phyloP scores from a whole-genome alignment of 2,113 vertebrate species.

The Antechinus stuartii region DNA sequence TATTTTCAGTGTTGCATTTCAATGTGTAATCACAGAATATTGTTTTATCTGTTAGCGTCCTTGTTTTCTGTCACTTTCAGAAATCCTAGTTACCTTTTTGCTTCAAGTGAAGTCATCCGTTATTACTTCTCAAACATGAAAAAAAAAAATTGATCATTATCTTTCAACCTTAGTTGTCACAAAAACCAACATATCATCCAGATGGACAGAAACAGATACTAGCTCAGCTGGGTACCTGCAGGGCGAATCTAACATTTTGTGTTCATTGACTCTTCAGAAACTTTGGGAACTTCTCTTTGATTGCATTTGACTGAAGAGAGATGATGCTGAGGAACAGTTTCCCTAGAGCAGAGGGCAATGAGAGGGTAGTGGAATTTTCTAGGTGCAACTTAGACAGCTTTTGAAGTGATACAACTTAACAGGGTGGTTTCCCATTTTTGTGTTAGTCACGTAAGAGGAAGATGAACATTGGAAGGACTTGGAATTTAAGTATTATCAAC shows the following conservation, averaged over 20 bases:
- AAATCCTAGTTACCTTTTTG: conserved; percentile 4
- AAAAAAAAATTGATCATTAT: conserved; percentile 32
- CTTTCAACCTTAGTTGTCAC: conserved; percentile 68
- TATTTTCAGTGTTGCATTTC: conserved; percentile 38
- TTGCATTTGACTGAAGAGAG: background rate
- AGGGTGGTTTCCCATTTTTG: background rate
- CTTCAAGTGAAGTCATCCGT: conserved; percentile 3
- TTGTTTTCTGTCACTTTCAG: background rate
- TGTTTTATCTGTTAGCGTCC: background rate
- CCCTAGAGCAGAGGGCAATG: background rate
- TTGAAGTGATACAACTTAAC: background rate
- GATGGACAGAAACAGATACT: conserved; percentile 69
- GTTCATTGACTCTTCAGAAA: conserved; percentile 61
- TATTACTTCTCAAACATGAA: conserved; percentile 21
- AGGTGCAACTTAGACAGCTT: background rate
- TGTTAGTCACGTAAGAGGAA: background rate
- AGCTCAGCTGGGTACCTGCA: conserved; percentile 73
- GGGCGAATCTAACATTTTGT: conserved; percentile 76
- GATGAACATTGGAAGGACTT: background rate
- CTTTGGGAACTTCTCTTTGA: conserved; percentile 15
- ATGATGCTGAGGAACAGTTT: background rate
- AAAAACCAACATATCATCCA: conserved; percentile 46
- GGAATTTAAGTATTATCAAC: background rate
- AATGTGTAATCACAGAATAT: background rate
- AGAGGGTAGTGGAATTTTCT: conserved; percentile 4